A percentile compares a stretch with the other conserved stretches of the same genome.
phyloP scores from a whole-genome alignment of 2,888 invertebrate genomes.

The Gibbula magus region DNA sequence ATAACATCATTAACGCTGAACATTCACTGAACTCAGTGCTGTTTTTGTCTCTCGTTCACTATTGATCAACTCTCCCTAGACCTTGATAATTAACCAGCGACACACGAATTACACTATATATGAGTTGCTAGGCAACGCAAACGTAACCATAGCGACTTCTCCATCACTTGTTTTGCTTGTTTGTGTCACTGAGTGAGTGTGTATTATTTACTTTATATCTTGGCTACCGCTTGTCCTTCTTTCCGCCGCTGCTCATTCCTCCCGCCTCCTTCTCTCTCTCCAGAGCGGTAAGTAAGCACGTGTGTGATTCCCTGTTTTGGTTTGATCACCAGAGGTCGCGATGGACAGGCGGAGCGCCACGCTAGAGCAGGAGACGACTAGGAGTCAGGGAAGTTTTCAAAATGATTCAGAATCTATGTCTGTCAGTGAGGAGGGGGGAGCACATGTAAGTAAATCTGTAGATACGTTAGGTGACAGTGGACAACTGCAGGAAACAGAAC shows the following conservation, averaged over 20 bases:
- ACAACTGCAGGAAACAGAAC: background rate
- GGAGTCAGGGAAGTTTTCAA: background rate
- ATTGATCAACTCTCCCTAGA: background rate
- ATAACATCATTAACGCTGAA: background rate
- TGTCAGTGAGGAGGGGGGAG: background rate
- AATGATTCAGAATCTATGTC: background rate
- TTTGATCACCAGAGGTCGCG: background rate
- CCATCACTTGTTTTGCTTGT: background rate
- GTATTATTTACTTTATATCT: background rate
- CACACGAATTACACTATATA: background rate
- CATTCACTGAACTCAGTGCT: background rate
- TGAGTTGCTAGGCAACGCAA: background rate
- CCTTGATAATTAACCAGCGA: background rate
- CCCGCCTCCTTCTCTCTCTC: background rate
- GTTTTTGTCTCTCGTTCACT: background rate
- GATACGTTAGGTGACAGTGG: too few species aligned
- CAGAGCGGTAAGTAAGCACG: background rate
- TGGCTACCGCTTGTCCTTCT: background rate
- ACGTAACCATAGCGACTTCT: background rate
- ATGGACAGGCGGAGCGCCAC: background rate
- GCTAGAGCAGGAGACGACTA: background rate
- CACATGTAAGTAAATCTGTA: too few species aligned
- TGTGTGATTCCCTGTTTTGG: background rate
- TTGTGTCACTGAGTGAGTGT: background rate
- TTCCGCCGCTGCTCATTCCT: background rate